phyloP scores from a whole-genome alignment of 2,888 invertebrate genomes.

The Priapulus caudatus region DNA sequence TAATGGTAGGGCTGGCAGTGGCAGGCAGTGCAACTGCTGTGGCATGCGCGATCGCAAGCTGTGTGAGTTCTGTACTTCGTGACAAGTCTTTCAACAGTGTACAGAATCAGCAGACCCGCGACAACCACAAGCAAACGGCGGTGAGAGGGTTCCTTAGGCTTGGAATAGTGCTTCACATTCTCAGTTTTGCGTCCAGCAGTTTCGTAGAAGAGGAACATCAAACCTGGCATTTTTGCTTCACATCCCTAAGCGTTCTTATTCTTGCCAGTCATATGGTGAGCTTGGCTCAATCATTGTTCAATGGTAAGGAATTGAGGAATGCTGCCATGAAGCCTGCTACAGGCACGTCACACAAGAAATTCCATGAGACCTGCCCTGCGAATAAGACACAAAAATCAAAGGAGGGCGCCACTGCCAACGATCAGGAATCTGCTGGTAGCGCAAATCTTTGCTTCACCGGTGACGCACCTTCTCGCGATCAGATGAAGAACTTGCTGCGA shows the following conservation, averaged over 20 bases:
- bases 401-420: too few relatives aligned
- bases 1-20: too few relatives aligned
- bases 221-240: slow-evolving; percentile 72
- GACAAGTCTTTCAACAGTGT: too few relatives aligned
- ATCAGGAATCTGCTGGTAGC: background rate
- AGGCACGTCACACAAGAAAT: too few relatives aligned
- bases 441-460: background rate
- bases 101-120: too few relatives aligned
- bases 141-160: slow-evolving; percentile 19
- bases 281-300: background rate
- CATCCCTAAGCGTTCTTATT: slow-evolving; percentile 41
- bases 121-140: too few relatives aligned
- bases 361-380: too few relatives aligned
- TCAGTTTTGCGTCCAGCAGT: slow-evolving; percentile 64
- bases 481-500: background rate
- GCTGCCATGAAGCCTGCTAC: too few relatives aligned
- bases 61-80: too few relatives aligned
- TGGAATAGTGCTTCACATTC: slow-evolving; percentile 39
- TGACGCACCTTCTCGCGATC: background rate
- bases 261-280: slow-evolving; percentile 18
- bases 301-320: background rate
- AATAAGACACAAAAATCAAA: too few relatives aligned
- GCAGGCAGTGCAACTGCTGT: too few relatives aligned
- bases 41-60: too few relatives aligned
- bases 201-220: slow-evolving; percentile 94